Evolutionary conservation across 2,113 vertebrate genomes (phyloP), one percentile per base, ranked within the genome.

Genomic region (Semicossyphus pulcher): DNA sequence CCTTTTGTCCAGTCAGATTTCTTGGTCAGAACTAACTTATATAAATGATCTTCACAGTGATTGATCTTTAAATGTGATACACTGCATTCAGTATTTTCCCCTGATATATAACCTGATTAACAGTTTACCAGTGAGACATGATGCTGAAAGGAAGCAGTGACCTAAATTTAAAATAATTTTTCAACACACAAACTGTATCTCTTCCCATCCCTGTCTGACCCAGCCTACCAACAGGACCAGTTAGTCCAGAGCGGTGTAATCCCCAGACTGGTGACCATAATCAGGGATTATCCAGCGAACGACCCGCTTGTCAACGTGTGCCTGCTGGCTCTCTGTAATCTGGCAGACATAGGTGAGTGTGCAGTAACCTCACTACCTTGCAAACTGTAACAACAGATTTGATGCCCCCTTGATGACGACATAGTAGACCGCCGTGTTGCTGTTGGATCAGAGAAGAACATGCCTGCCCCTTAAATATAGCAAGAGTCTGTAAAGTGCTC

Each of bases 261-360:
- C 67, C 90, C 94, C 79, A 92, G 93, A 8, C 89, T 97, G 49
- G 91, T 96, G 34, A 89, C 83, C 78, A 96, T 97, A 62, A 90
- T 97, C 86, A 92, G 89, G 0, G 86, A 93, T 51, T 94, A 95
- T 36, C 94, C 94, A 47, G 93, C 95, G 64, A 96, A 94, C 1
- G 95, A 97, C 70, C 91, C 94, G 0, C 93, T 97, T 53, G 89
- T 96, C 63, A 95, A 95, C 0, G 96, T 96, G 62, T 94, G 94
- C 72, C 89, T 97, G 9, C 60, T 96, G 92, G 96, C 96, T 10
- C 88, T 97, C 73, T 95, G 93, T 69, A 96, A 95, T 66, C 93
- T 97, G 41, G 95, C 95, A 68, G 95, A 96, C 32, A 90, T 97
- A 76, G 95, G 96, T 97, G 77, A 28, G 7, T n/a, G n/a, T n/a